phyloP scores from a whole-genome alignment of 2,113 vertebrate species.

The Zapornia atra region DNA sequence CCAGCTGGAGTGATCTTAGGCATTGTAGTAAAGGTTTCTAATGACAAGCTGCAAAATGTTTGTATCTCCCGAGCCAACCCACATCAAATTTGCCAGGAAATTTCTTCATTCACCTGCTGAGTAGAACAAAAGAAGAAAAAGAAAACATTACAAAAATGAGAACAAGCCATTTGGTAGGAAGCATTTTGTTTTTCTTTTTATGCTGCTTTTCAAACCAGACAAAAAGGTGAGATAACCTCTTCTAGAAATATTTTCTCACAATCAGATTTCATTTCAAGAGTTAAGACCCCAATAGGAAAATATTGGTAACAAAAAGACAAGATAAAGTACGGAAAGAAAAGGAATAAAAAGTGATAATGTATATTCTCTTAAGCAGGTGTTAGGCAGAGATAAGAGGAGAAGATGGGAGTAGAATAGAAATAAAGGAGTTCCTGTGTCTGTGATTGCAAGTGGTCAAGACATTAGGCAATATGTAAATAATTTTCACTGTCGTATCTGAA shows the following conservation, averaged over 20 bases:
- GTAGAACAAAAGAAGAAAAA: not conserved
- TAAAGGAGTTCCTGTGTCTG: not conserved
- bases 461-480: not conserved
- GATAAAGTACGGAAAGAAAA: slow-evolving; percentile 9
- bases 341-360: not conserved
- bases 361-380: slow-evolving; percentile 11
- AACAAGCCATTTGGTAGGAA: not conserved
- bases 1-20: not conserved
- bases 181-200: not conserved
- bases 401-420: not conserved
- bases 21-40: not conserved
- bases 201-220: not conserved
- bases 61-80: not conserved
- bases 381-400: slow-evolving; percentile 30
- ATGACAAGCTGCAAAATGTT: not conserved
- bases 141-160: not conserved
- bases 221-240: not conserved
- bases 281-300: slow-evolving; percentile 2
- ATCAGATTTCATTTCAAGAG: not conserved
- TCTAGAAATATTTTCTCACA: not conserved
- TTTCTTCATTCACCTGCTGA: not conserved
- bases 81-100: not conserved
- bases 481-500: not conserved
- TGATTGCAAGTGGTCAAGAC: not conserved
- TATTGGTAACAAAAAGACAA: not conserved